Conservation (phyloP, 2,113 vertebrate genomes). For the Antechinus flavipes region DNA sequence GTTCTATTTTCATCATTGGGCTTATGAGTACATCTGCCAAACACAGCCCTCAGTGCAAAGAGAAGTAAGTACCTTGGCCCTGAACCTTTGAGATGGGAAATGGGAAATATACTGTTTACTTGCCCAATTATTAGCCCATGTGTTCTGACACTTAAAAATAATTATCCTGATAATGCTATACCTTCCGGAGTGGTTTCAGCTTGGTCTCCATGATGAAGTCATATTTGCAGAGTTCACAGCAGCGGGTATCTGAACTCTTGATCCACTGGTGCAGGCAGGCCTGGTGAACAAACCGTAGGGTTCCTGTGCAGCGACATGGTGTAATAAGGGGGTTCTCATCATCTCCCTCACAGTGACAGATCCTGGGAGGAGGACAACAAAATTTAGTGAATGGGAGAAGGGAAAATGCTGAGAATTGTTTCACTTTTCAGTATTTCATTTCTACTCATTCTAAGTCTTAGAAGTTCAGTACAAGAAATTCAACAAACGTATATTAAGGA, state of each 20-base stretch:
- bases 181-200: slow-evolving; percentile 96
- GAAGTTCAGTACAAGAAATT: not conserved
- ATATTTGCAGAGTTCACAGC: slow-evolving; percentile 99
- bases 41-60: not conserved
- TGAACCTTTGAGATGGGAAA: not conserved
- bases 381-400: not conserved
- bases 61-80: not conserved
- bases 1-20: not conserved
- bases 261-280: slow-evolving; percentile 99
- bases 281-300: slow-evolving; percentile 96
- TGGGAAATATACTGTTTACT: not conserved
- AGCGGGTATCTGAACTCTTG: slow-evolving; percentile 97
- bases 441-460: not conserved
- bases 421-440: not conserved
- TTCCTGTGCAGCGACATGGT: slow-evolving; percentile 96
- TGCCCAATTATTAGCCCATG: not conserved
- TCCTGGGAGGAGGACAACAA: slow-evolving; percentile 88
- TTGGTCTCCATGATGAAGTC: slow-evolving; percentile 99
- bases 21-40: not conserved
- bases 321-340: slow-evolving; percentile 96
- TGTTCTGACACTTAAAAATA: not conserved
- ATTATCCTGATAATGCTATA: slow-evolving; percentile 68
- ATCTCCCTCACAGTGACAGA: slow-evolving; percentile 99
- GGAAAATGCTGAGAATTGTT: not conserved
- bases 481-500: not conserved